These are phyloP conservation scores for Drosophila melanica DNA, from an alignment of 1,140 invertebrate species.

Conservation along the genomic window DNA sequence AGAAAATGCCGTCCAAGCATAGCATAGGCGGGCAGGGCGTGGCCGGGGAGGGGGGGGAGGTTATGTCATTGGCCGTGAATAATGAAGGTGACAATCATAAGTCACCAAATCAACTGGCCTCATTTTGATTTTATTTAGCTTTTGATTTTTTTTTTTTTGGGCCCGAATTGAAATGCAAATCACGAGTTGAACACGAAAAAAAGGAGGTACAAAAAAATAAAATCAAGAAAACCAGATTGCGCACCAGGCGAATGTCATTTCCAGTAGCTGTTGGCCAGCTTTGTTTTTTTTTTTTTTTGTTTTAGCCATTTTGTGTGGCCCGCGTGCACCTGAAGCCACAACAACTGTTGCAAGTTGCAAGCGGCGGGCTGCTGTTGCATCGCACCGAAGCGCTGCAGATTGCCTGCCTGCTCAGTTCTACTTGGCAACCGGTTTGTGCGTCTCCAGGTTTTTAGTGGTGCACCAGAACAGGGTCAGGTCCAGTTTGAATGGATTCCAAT, in stretches of 20 bases:
- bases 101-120: conserved; percentile 39
- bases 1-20: not conserved
- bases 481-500: conserved; percentile 50
- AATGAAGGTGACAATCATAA: conserved; percentile 47
- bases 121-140: conserved; percentile 3
- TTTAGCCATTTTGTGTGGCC: conserved; percentile 5
- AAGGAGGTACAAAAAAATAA: not conserved
- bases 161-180: conserved; percentile 31
- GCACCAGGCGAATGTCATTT: conserved; percentile 25
- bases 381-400: conserved; percentile 8
- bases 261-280: conserved; percentile 26
- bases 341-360: conserved; percentile 16
- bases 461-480: conserved; percentile 75
- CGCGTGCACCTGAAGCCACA: conserved; percentile 39
- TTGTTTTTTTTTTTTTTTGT: conserved; percentile 1
- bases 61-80: conserved; percentile 39
- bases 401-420: conserved; percentile 14
- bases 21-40: not conserved
- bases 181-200: conserved; percentile 1
- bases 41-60: not conserved
- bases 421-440: conserved; percentile 40
- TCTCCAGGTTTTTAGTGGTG: conserved; percentile 47
- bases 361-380: conserved; percentile 2
- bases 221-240: conserved; percentile 17
- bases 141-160: not conserved